Conservation (phyloP, 2,113 vertebrate species). For the Odontophorus gujanensis region DNA sequence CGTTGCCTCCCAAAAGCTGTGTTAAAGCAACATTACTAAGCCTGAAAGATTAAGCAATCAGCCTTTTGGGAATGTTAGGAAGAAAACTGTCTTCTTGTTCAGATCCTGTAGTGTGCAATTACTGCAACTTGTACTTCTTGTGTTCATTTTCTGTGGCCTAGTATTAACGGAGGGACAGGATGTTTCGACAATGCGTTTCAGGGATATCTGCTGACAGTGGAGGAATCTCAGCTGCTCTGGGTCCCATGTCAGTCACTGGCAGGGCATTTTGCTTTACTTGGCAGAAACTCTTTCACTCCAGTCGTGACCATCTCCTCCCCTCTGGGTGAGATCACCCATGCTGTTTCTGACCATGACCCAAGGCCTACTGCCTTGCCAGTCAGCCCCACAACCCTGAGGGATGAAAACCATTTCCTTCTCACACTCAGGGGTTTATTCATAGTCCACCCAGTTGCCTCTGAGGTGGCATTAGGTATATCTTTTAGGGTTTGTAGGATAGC, state of each 20-base stretch:
- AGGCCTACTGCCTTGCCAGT: background rate
- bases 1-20: background rate
- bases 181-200: background rate
- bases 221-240: background rate
- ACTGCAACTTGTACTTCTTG: background rate
- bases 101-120: background rate
- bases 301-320: background rate
- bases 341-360: background rate
- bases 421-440: background rate
- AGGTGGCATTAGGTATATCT: background rate
- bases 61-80: background rate
- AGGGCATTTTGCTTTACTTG: background rate
- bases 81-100: background rate
- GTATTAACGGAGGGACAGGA: background rate
- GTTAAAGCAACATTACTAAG: background rate
- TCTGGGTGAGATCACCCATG: fast-evolving
- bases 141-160: background rate
- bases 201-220: background rate
- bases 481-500: background rate
- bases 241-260: background rate
- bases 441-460: background rate
- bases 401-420: background rate
- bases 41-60: background rate
- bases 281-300: background rate
- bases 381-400: background rate